Percentiles rank a stretch among this genome's conserved stretches.
Evolutionary conservation across 1,140 invertebrate genomes (phyloP).

Genomic region (Periplaneta americana): DNA sequence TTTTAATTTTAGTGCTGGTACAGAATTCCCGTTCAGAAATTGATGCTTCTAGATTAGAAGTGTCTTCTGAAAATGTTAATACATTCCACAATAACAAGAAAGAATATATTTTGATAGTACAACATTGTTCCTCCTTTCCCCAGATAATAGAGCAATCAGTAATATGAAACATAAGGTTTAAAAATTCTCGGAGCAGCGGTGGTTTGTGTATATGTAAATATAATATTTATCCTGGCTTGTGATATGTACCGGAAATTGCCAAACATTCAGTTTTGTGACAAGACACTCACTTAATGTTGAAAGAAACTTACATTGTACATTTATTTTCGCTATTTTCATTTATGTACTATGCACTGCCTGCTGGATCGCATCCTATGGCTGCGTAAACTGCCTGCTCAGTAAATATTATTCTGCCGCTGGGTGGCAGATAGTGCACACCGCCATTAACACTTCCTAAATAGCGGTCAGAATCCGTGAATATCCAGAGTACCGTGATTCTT

Average conservation of each 20-base stretch:
- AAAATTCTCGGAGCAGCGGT: background rate
- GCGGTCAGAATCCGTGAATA: too few relatives aligned
- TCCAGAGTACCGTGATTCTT: too few relatives aligned
- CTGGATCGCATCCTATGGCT: too few relatives aligned
- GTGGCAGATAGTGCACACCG: too few relatives aligned
- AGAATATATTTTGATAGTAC: background rate
- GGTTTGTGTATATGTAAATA: background rate
- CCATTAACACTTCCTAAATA: too few relatives aligned
- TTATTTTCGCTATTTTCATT: background rate
- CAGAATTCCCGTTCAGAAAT: background rate
- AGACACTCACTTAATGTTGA: too few relatives aligned
- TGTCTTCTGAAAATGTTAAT: background rate
- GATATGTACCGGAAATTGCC: background rate
- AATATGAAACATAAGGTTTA: background rate
- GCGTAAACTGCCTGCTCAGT: too few relatives aligned
- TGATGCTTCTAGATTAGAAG: background rate
- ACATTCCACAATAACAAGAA: background rate
- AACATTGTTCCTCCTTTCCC: background rate
- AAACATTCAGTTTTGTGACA: background rate
- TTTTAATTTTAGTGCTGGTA: too few relatives aligned
- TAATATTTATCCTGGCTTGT: background rate
- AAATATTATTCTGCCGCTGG: too few relatives aligned
- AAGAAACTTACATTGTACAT: background rate
- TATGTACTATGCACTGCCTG: too few relatives aligned
- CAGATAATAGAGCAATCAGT: background rate